phyloP scores from a whole-genome alignment of 2,113 vertebrate genomes.

The Odocoileus hemionus region DNA sequence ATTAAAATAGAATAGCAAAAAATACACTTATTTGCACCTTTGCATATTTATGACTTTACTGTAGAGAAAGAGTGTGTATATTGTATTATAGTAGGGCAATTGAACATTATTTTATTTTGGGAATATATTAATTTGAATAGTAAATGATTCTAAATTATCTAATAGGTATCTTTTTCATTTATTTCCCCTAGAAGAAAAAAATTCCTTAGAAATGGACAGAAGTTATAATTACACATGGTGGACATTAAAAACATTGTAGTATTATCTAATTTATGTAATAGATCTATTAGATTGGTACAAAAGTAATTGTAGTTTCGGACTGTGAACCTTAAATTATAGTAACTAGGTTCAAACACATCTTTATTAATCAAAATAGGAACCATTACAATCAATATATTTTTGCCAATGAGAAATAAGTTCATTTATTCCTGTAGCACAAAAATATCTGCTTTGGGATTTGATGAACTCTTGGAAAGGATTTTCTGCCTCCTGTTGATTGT shows the following conservation, averaged over 20 bases:
- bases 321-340: neutral
- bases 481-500: neutral
- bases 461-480: neutral
- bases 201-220: neutral
- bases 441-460: neutral
- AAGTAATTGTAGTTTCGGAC: neutral
- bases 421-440: neutral
- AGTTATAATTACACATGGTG: neutral
- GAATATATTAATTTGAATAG: neutral
- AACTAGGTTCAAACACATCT: neutral
- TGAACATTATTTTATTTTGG: neutral
- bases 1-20: neutral
- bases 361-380: neutral
- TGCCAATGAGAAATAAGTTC: neutral
- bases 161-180: neutral
- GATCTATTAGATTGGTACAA: neutral
- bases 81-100: neutral
- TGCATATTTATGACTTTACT: neutral
- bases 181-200: neutral
- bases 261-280: neutral
- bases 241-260: neutral
- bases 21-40: neutral
- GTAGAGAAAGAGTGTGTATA: neutral
- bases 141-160: neutral
- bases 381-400: neutral